Conservation (phyloP, 2,888 invertebrate species). For the Tenodera sinensis region DNA sequence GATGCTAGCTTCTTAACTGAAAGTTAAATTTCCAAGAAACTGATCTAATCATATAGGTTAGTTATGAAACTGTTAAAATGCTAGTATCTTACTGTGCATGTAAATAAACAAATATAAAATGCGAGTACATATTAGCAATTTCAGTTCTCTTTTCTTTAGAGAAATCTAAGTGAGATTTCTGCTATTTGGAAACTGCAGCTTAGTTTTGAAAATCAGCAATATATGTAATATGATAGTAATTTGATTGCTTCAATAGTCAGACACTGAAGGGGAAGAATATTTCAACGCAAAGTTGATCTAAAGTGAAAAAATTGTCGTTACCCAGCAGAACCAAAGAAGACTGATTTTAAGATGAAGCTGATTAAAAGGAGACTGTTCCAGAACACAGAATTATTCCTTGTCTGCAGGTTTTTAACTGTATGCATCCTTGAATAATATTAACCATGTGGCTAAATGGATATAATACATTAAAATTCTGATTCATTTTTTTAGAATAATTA, state of each 20-base stretch:
- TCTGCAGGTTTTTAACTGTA: neutral
- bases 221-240: neutral
- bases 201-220: neutral
- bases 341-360: conserved; percentile 40
- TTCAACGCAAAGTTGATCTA: neutral
- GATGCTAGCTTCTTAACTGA: too few relatives aligned
- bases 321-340: conserved; percentile 56
- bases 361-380: neutral
- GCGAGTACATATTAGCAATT: too few relatives aligned
- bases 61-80: too few relatives aligned
- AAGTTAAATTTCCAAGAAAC: too few relatives aligned
- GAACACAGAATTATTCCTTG: neutral
- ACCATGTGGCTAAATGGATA: neutral
- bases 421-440: neutral
- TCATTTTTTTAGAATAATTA: too few relatives aligned
- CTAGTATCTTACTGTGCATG: too few relatives aligned
- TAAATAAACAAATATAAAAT: too few relatives aligned
- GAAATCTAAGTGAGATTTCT: too few relatives aligned
- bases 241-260: neutral
- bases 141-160: too few relatives aligned
- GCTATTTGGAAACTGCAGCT: neutral
- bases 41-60: too few relatives aligned
- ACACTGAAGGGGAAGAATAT: neutral
- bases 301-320: conserved; percentile 12
- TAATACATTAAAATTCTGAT: too few relatives aligned